Percentiles rank a stretch among this genome's conserved stretches.
phyloP scores from a whole-genome alignment of 2,888 invertebrate genomes.

The Rotaria sp. region DNA sequence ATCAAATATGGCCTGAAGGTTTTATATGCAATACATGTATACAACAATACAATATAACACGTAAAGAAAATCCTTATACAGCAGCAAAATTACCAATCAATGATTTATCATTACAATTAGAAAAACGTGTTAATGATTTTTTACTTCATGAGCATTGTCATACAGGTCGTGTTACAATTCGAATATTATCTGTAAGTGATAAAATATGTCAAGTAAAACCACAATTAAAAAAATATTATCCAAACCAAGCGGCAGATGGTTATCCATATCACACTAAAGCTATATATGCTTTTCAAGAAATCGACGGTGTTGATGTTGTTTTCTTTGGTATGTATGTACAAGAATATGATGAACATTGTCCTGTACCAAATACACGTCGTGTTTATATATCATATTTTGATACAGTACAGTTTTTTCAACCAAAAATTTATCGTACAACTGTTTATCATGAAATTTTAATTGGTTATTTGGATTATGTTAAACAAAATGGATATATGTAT shows the following conservation, averaged over 20 bases:
- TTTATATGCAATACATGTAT: slow-evolving; percentile 87
- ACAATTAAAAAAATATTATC: slow-evolving; percentile 62
- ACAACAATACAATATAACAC: slow-evolving; percentile 66
- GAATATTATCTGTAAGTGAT: slow-evolving; percentile 93
- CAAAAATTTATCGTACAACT: slow-evolving; percentile 86
- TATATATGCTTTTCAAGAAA: slow-evolving; percentile 95
- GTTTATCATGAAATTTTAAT: slow-evolving; percentile 98
- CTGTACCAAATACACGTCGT: slow-evolving; percentile 80
- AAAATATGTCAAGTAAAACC: slow-evolving; percentile 97
- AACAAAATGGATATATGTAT: slow-evolving; percentile 96
- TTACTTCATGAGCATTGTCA: slow-evolving; percentile 54
- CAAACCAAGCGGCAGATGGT: slow-evolving; percentile 65
- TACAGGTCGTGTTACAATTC: slow-evolving; percentile 91
- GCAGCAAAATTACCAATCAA: slow-evolving; percentile 60
- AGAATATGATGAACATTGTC: slow-evolving; percentile 95
- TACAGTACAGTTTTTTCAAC: slow-evolving; percentile 97
- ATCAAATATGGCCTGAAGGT: slow-evolving; percentile 78
- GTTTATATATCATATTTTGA: slow-evolving; percentile 98
- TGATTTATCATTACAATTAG: slow-evolving; percentile 90
- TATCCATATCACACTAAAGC: slow-evolving; percentile 98
- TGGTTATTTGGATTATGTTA: slow-evolving; percentile 95
- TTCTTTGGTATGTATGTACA: slow-evolving; percentile 99
- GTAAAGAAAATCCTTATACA: slow-evolving; percentile 49
- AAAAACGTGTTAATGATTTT: slow-evolving; percentile 92
- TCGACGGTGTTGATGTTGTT: slow-evolving; percentile 94